Evolutionary conservation across 2,797 vertebrate genomes (phyloP).

Genomic region (Crenichthys baileyi): DNA sequence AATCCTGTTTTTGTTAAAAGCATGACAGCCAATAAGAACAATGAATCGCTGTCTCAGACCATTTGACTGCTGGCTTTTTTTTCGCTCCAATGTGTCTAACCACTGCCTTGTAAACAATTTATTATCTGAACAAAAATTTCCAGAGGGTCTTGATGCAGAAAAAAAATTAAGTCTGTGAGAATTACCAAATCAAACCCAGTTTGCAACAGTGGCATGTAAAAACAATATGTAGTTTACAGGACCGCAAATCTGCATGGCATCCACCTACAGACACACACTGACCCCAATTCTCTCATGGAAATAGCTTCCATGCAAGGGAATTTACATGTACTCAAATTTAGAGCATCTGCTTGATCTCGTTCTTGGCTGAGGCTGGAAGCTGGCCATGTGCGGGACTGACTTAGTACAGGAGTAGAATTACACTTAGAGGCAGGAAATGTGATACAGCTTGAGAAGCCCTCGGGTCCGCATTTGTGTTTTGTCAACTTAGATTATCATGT

Average conservation of each 20-base stretch:
- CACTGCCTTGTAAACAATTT: constrained; percentile 15
- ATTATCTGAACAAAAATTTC: background rate
- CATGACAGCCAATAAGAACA: constrained; percentile 1
- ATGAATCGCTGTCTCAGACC: constrained; percentile 40
- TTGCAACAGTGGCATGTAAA: constrained; percentile 48
- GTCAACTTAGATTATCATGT: constrained; percentile 65
- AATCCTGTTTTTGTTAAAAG: constrained; percentile 44
- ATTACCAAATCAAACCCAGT: constrained; percentile 46
- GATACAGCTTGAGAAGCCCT: constrained; percentile 62
- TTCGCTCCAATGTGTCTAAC: constrained; percentile 16
- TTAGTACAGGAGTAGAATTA: constrained; percentile 80
- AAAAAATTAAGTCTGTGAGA: constrained; percentile 31
- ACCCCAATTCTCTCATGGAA: constrained; percentile 46
- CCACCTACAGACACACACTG: constrained; percentile 23
- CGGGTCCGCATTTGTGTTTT: constrained; percentile 62
- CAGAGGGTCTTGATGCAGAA: constrained; percentile 3
- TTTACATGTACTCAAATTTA: constrained; percentile 71
- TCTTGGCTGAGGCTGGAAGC: constrained; percentile 53
- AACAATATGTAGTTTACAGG: constrained; percentile 60
- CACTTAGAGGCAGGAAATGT: constrained; percentile 78
- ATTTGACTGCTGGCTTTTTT: background rate
- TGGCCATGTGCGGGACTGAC: constrained; percentile 62
- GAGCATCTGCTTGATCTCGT: constrained; percentile 45
- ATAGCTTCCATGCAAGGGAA: constrained; percentile 43
- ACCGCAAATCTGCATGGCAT: constrained; percentile 46